These are phyloP conservation scores for Caenorhabditis angaria DNA, from an alignment of 2,888 invertebrate species.

Conservation along the genomic window DNA sequence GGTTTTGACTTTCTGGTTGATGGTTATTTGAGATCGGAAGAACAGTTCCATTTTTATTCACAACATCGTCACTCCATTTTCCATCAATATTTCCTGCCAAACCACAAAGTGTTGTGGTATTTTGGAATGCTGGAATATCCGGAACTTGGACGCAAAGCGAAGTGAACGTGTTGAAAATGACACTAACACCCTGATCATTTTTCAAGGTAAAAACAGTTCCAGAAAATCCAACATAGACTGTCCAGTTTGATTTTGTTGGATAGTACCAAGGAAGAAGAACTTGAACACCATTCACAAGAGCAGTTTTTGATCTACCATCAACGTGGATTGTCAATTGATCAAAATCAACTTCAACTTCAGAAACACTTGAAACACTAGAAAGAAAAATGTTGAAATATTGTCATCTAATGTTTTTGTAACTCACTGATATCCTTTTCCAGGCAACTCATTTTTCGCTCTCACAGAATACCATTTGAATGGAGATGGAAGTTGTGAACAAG, in stretches of 20 bases:
- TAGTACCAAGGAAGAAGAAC: constrained; percentile 58
- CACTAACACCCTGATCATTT: constrained; percentile 46
- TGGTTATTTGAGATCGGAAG: constrained; percentile 23
- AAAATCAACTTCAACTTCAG: constrained; percentile 56
- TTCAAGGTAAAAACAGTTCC: constrained; percentile 43
- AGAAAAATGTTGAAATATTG: too few relatives aligned
- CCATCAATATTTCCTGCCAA: constrained; percentile 62
- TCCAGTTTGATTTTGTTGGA: constrained; percentile 43
- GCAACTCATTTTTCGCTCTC: constrained; percentile 54
- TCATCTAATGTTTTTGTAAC: constrained; percentile 15
- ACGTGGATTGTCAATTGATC: constrained; percentile 55
- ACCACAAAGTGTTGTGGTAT: constrained; percentile 56
- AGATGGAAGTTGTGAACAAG: constrained; percentile 36
- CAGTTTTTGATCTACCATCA: constrained; percentile 44
- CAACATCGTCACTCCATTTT: constrained; percentile 55
- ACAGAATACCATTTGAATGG: constrained; percentile 52
- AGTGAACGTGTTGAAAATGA: constrained; percentile 41
- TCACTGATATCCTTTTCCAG: constrained; percentile 34
- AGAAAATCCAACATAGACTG: constrained; percentile 29
- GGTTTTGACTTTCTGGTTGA: constrained; percentile 32
- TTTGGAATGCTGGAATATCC: constrained; percentile 55
- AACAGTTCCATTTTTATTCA: constrained; percentile 39
- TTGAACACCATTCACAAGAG: constrained; percentile 51
- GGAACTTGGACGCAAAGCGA: constrained; percentile 50
- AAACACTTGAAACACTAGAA: constrained; percentile 57